Evolutionary conservation across 1,140 invertebrate species (phyloP), one percentile per base, ranked within the genome.

Genomic region (Brachionus manjavacas): DNA sequence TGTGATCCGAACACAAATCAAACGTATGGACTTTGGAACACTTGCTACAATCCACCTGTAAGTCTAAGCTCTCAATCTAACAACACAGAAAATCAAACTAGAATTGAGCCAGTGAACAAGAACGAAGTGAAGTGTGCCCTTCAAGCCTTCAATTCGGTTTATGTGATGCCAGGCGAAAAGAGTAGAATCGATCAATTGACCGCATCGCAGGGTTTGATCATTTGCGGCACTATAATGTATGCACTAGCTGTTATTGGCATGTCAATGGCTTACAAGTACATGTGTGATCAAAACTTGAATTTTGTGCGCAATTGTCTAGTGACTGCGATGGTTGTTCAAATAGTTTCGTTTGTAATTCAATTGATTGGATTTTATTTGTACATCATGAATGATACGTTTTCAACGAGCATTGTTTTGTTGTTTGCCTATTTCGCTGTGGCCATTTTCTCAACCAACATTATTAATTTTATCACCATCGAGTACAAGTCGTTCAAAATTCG

Each of bases 401-500:
- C 79, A 0, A 43, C 31, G 3, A 81, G 79, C 25, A 41, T 81
- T 14, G 79, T 12, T 66, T 14, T 81, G 3, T 68, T 81, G 12
- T 81, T 81, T 46, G 64, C 60, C 20, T 81, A 81, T 64, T 81
- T 81, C 28, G 52, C n/a, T 14, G 9, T 81, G 52, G 79, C 79
- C 43, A 81, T 81, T 12, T 20, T 81, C 12, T 60, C 79, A 1
- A 64, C 79, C 12, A 81, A 81, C 60, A 20, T 81, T 12, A 81
- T 81, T 12, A 81, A 81, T 9, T 81, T 64, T 64, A n/a, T 81
- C 11, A 81, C 79, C 1, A 68, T 68, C 14, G 79, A 81, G 60
- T 81, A 81, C 28, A 81, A 81, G 25, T 81, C 52, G 8, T 81
- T 43, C 31, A 81, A 81, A 64, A 64, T 81, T 23, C 49, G 79